Base-by-base conservation (phyloP, 2,888 invertebrate genomes). In the Protonemura montana region DNA sequence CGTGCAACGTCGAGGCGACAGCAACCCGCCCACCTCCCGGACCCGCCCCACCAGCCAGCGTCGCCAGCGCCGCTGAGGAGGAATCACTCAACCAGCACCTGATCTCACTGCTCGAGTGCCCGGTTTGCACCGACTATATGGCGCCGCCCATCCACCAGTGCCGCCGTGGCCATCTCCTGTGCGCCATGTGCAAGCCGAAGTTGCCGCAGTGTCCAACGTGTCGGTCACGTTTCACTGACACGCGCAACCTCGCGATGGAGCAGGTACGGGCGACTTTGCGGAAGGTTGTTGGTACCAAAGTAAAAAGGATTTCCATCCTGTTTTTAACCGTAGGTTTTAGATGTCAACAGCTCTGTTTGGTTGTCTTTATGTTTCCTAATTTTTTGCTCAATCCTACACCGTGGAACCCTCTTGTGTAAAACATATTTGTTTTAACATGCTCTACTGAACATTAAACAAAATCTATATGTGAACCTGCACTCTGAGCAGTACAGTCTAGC, bases 61-160 rank as follows among this genome's bases (percentile, higher is more conserved):
- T 2, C 59, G 6, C 59, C 59, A 13, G 2, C 59, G 13, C 16
- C 6, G 59, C 16, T 21, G 59, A 87, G 21, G 28, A 87, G 86
- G 86, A 87, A 81, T 28, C 80, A 16, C 86, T 88, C 21, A 88
- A 88, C 83, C 86, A 86, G 42, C 77, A 86, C 27, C 85, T 88
- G 27, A 84, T 88, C 80, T 91, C 93, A 30, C 91, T 92, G 0
- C 90, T 94, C 89, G 94, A 94, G 89, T 94, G 94, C 88, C 94
- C 94, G 27, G 93, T 94, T 88, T 94, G 94, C 90, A 91, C 94
- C 89, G 94, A 94, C 89, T 93, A 93, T 90, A 93, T 94, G 91
- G 92, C 92, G 89, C 93, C 94, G 85, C 94, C 94, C 29, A 93
- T 94, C 88, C 91, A 93, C 87, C 94, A 94, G 90, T 94, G 94